Base-by-base conservation (phyloP, 1,140 invertebrate genomes). In the Monochamus saltuarius region DNA sequence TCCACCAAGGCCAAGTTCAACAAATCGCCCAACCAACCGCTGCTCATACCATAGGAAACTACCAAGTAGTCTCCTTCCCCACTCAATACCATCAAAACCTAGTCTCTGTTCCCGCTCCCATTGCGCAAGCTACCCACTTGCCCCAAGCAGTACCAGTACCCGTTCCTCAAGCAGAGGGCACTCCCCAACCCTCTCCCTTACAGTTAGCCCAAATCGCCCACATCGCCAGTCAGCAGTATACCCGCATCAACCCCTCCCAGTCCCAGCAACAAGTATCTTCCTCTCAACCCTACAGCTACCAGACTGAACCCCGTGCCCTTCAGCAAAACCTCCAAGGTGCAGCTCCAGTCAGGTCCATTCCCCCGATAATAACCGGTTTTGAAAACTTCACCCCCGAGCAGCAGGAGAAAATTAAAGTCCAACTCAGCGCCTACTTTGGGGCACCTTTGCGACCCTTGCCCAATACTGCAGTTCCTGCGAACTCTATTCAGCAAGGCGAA, bases 311-410 rank as follows among this genome's bases (percentile, higher is more conserved):
- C 6, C 17, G 49, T 7, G 16, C 39, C 39, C n/a, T 16, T 7
- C n/a, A 42, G 7, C n/a, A 42, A 13, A 42, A 51, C 35, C 2
- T 0, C 16, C 46, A 8, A 0, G 14, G 36, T 17, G 10, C 10
- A 8, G 35, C 4, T n/a, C 49, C 49, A 6, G 49, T 51, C 6
- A 51, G 35, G 45, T 61, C 68, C 0, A 56, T 67, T 19, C 73
- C 74, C 0, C 69, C 74, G 7, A 76, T 76, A 40, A 71, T 76
- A 19, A 75, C 74, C 0, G 74, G 74, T 8, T 67, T 76, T 13
- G 74, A 76, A 54, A 65, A 73, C 58, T 76, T 76, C 51, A 67
- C 67, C 0, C 71, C 73, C 7, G 74, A 76, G 56, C 73, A 75
- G 42, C 74, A 76, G 53, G 71, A 67, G 11, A 73, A 76, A 56